phyloP scores from a whole-genome alignment of 1,140 invertebrate genomes.

The Tachypleus tridentatus region DNA sequence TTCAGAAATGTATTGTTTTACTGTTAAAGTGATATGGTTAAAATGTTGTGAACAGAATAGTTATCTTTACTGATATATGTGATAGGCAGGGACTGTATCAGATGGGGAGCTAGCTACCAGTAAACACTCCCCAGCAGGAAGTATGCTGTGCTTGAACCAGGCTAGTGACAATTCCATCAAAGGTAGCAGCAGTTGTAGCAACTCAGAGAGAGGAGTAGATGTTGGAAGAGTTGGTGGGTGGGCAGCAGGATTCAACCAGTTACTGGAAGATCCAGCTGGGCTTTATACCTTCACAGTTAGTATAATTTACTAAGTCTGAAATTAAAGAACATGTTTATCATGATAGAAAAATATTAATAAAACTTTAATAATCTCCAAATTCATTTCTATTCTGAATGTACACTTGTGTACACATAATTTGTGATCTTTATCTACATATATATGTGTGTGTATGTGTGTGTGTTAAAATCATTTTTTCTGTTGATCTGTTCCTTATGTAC shows the following conservation, averaged over 20 bases:
- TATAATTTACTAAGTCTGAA: conserved; percentile 19
- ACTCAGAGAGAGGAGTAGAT: conserved; percentile 29
- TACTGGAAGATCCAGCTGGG: conserved; percentile 72
- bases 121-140: conserved; percentile 17
- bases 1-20: too few species aligned
- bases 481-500: too few species aligned
- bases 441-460: too few species aligned
- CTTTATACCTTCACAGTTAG: conserved; percentile 79
- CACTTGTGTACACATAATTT: too few species aligned
- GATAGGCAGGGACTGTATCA: conserved; percentile 22
- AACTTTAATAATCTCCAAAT: too few species aligned
- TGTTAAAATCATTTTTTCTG: too few species aligned
- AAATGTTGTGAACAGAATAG: too few species aligned
- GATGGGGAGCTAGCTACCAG: conserved; percentile 26
- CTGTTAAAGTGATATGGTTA: too few species aligned
- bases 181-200: conserved; percentile 13
- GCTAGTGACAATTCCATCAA: conserved; percentile 25
- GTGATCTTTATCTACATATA: too few species aligned
- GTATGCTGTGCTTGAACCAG: conserved; percentile 21
- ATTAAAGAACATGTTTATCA: not conserved
- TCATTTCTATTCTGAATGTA: too few species aligned
- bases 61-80: not conserved
- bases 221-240: conserved; percentile 43
- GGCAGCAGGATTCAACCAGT: conserved; percentile 78
- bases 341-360: not conserved